These are phyloP conservation scores for Spinus pinus DNA, from an alignment of 2,797 vertebrate genomes.

Conservation along the genomic window DNA sequence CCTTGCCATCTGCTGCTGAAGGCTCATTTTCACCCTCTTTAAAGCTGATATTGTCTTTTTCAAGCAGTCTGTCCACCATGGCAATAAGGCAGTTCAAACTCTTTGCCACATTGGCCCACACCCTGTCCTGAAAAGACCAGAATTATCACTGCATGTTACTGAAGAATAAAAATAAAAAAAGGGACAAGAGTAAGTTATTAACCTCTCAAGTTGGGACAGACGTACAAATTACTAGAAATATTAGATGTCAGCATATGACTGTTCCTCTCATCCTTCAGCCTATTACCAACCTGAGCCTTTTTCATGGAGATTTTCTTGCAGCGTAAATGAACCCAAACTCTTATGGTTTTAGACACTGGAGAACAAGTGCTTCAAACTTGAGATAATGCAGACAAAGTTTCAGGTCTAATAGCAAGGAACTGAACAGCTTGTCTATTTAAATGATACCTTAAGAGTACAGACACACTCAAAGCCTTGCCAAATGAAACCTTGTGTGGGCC, in stretches of 20 bases:
- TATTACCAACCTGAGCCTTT: background rate
- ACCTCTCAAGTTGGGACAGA: background rate
- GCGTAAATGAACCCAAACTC: background rate
- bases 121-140: slow-evolving; percentile 89
- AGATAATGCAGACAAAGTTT: background rate
- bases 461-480: background rate
- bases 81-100: slow-evolving; percentile 95
- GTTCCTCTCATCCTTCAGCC: background rate
- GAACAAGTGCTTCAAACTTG: background rate
- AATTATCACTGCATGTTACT: slow-evolving; percentile 55
- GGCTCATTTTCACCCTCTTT: slow-evolving; percentile 67
- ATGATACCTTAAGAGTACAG: background rate
- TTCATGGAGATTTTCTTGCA: background rate
- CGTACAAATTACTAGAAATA: background rate
- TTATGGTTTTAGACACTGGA: background rate
- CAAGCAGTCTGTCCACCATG: slow-evolving; percentile 92
- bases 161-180: background rate
- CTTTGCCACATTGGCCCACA: slow-evolving; percentile 94
- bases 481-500: background rate
- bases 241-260: background rate
- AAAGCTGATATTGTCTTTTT: slow-evolving; percentile 73
- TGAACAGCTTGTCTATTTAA: background rate
- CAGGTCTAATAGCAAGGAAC: background rate
- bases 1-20: slow-evolving; percentile 79
- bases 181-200: background rate